phyloP scores from a whole-genome alignment of 2,113 vertebrate genomes.

The Dicentrarchus labrax region DNA sequence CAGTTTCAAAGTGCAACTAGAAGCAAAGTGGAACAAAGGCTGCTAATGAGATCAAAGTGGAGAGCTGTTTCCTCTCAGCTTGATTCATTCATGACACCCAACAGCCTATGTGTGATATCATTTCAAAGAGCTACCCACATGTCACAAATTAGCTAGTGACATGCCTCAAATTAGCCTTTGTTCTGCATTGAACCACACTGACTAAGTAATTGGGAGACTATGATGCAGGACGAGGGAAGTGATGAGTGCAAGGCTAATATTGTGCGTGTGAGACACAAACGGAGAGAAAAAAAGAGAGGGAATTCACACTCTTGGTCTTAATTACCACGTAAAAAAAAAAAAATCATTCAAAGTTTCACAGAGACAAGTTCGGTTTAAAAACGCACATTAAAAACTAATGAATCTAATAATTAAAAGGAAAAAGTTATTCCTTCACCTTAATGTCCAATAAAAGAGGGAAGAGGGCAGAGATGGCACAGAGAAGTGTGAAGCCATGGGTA shows the following conservation, averaged over 20 bases:
- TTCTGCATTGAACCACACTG: conserved; percentile 72
- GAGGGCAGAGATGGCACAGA: conserved; percentile 1
- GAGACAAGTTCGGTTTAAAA: conserved; percentile 12
- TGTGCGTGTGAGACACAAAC: background rate
- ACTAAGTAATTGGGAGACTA: conserved; percentile 71
- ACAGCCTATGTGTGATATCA: conserved; percentile 73
- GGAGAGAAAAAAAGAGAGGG: background rate
- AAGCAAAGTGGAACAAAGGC: conserved; percentile 53
- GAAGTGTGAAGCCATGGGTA: background rate
- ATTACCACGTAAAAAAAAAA: conserved; percentile 12
- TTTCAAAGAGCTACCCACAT: conserved; percentile 78
- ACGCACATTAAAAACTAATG: conserved; percentile 18
- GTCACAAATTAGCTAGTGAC: conserved; percentile 78
- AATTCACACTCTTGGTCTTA: conserved; percentile 36
- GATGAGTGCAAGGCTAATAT: conserved; percentile 57
- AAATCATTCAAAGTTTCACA: conserved; percentile 6
- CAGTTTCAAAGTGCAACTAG: conserved; percentile 31
- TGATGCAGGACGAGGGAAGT: conserved; percentile 68
- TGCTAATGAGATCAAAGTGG: conserved; percentile 73
- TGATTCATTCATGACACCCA: conserved; percentile 51
- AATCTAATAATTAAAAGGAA: background rate
- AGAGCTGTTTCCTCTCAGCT: conserved; percentile 66
- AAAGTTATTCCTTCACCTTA: conserved; percentile 24
- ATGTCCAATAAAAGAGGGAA: background rate
- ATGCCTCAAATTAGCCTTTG: conserved; percentile 79